Evolutionary conservation across 2,888 invertebrate species (phyloP), one percentile per base, ranked within the genome.

Genomic region (Myathropa florea): DNA sequence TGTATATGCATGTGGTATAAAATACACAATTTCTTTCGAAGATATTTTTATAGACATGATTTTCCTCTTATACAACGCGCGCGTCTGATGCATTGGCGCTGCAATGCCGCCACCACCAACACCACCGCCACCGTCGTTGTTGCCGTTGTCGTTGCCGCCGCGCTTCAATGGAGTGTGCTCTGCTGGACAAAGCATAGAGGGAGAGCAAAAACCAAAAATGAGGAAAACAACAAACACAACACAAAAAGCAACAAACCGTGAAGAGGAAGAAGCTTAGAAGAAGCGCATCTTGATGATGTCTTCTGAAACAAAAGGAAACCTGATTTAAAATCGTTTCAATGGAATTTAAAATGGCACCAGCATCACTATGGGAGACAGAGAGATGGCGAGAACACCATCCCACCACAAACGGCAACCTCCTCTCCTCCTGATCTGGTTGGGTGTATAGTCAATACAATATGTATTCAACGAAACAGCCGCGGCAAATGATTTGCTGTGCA

Each of bases 341-440:
- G 88, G 88, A 89, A 88, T 89, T 89, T 89, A 89, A 89, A 89
- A 89, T 89, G 88, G 88, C 86, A 86, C 86, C 86, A 83, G 88
- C 68, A 75, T 18, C 75, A 71, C 60, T 77, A 46, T 59, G 72
- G 72, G 28, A 59, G 68, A 68, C 73, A 85, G 72, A 85, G 59
- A 83, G 77, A 82, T 57, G 61, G 70, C 67, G 80, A 53, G 75
- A 65, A 63, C 68, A 81, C 39, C 24, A 60, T 10, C 63, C 61
- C 75, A 75, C 18, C 63, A 63, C 63, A 75, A 39, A 24, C 57
- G n/a, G 33, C 63, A 46, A 63, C 53, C 73, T 64, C 57, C 63
- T 64, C 55, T 24, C 60, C 28, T 73, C 53, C 61, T 53, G 72
- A 70, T 70, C 64, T 65, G 71, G 55, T 57, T 70, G 39, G 60